phyloP scores from a whole-genome alignment of 2,113 vertebrate species.

The Paramormyrops kingsleyae region DNA sequence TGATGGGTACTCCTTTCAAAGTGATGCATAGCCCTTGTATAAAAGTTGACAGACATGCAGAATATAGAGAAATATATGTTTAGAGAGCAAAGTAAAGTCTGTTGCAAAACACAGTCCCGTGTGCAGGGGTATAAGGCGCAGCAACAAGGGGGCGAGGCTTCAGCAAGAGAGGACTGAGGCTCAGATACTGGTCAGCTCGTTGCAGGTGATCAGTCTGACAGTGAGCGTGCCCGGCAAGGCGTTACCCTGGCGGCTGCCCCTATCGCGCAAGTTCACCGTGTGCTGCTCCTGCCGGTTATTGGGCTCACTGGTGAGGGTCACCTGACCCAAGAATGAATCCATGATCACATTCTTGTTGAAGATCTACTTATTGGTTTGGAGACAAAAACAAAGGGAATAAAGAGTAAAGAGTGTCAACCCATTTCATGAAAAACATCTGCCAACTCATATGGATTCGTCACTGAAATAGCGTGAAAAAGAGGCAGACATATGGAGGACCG shows the following conservation, averaged over 20 bases:
- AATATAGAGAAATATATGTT: conserved; percentile 32
- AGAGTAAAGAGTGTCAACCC: neutral
- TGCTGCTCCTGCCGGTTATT: conserved; percentile 77
- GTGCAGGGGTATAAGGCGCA: neutral
- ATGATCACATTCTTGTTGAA: conserved; percentile 79
- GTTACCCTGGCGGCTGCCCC: conserved; percentile 67
- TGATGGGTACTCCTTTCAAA: conserved; percentile 44
- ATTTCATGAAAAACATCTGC: neutral
- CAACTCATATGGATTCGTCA: neutral
- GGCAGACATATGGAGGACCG: neutral
- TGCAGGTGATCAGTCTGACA: conserved; percentile 75
- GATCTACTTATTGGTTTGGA: conserved; percentile 47
- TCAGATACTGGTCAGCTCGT: conserved; percentile 75
- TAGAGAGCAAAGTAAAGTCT: neutral
- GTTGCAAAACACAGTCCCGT: neutral
- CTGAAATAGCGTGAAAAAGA: neutral
- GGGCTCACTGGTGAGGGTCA: conserved; percentile 72
- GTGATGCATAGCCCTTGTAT: conserved; percentile 66
- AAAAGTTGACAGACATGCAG: conserved; percentile 55
- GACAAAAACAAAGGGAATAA: neutral
- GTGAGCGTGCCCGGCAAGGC: conserved; percentile 78
- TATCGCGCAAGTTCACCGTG: conserved; percentile 82
- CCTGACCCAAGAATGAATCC: conserved; percentile 92
- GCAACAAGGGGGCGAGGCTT: neutral
- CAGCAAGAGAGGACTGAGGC: neutral